Evolutionary conservation across 1,140 invertebrate genomes (phyloP).

Genomic region (Theocolax elegans): DNA sequence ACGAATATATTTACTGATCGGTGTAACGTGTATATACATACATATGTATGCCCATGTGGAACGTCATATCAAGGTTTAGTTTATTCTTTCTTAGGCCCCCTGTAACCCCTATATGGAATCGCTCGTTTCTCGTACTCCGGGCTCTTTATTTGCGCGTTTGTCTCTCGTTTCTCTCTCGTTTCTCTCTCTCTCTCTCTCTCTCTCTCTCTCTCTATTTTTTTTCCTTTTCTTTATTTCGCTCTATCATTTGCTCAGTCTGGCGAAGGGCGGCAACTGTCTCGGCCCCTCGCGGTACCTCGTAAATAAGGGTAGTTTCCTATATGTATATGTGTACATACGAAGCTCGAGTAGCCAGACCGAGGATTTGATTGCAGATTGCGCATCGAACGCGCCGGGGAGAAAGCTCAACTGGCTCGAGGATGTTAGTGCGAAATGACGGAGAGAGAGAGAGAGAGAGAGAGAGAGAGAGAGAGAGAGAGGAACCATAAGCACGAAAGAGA

Average conservation of each 20-base stretch:
- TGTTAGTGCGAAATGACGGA: background rate
- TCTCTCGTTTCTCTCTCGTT: background rate
- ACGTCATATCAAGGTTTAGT: background rate
- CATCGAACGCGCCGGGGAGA: slow-evolving; percentile 6
- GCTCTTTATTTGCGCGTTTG: too few relatives aligned
- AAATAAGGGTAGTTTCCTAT: slow-evolving; percentile 54
- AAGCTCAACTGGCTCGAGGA: too few relatives aligned
- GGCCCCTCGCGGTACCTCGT: slow-evolving; percentile 38
- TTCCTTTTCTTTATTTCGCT: slow-evolving; percentile 30
- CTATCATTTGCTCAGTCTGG: slow-evolving; percentile 22
- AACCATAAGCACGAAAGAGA: background rate
- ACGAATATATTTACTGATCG: background rate
- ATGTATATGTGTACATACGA: background rate
- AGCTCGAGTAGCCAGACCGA: slow-evolving; percentile 41
- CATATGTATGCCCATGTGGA: slow-evolving; percentile 14
- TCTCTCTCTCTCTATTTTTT: slow-evolving; percentile 25
- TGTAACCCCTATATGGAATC: slow-evolving; percentile 8
- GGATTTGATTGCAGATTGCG: slow-evolving; percentile 55
- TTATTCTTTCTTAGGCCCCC: slow-evolving; percentile 18
- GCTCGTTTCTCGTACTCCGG: too few relatives aligned
- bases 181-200: background rate
- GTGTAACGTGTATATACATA: background rate
- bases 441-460: background rate
- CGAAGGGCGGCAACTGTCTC: slow-evolving; percentile 35
- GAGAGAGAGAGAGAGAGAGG: background rate